Base-by-base conservation (phyloP, 1,140 invertebrate genomes). In the Caenorhabditis inopinata region DNA sequence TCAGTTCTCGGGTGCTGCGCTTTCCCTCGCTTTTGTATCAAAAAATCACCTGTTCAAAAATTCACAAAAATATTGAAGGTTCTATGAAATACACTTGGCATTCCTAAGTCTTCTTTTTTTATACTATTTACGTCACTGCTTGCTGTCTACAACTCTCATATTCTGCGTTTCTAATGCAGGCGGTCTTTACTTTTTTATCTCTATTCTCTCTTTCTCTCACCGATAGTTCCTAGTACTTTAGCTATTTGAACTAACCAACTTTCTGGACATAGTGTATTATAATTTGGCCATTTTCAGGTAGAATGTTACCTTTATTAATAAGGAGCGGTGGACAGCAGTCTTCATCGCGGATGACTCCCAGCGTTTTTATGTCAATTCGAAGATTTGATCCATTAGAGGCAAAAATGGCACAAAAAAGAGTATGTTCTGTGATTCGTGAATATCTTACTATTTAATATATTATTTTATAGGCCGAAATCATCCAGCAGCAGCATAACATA, bases 301-400 rank as follows among this genome's bases (percentile, higher is more conserved):
- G n/a, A 68, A 68, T 68, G 58, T 29, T 58, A n/a, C 35, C 53
- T 5, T 68, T 18, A 21, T 29, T 38, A 7, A 68, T 68, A 5
- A 1, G 58, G 38, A 38, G 32, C 32, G 58, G 58, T 18, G 58
- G 32, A 38, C 58, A 38, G 5, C 53, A 58, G 16, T 25, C 53
- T 14, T 21, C 58, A 25, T 68, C 58, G 32, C 32, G 32, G 38
- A 68, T 68, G 58, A 68, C 58, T 21, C 58, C 58, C 5, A n/a
- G 32, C 2, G 58, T 68, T 29, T 68, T 1, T 38, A 68, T 68
- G 58, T 29, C 58, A 11, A 68, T 68, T 29, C 58, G 58, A 2
- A n/a, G 58, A 68, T 68, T 68, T 16, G 58, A 68, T 38, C 58
- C 58, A 18, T 42, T 68, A 32, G 58, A 68, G 18, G 58, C 58